Conservation (phyloP, 2,888 invertebrate genomes). For the Hyles lineata region DNA sequence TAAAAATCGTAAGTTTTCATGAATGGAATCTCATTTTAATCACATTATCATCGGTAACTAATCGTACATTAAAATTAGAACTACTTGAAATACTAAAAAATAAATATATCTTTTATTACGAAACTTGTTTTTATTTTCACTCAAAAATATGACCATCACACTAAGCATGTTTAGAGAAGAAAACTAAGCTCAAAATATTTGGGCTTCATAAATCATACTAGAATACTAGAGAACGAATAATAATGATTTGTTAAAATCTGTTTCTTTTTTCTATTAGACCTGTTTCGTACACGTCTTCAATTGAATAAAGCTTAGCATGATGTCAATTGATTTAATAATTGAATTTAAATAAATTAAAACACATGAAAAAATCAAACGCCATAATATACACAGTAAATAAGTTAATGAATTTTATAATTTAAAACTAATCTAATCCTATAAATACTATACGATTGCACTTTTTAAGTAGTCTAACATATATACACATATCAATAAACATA, state of each 20-base stretch:
- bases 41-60: constrained; percentile 42
- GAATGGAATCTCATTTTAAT: constrained; percentile 51
- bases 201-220: neutral
- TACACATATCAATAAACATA: constrained; percentile 44
- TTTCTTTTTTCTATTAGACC: neutral
- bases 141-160: constrained; percentile 35
- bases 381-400: constrained; percentile 24
- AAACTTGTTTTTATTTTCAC: constrained; percentile 36
- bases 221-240: neutral
- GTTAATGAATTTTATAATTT: constrained; percentile 31
- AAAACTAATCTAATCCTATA: constrained; percentile 50
- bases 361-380: neutral
- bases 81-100: constrained; percentile 35
- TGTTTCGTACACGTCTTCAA: neutral
- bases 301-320: constrained; percentile 19
- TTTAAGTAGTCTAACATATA: constrained; percentile 66
- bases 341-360: constrained; percentile 12
- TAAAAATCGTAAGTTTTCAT: constrained; percentile 47
- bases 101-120: constrained; percentile 28
- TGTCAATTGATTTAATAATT: neutral
- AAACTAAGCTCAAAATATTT: constrained; percentile 31
- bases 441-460: constrained; percentile 78
- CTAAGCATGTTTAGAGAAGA: constrained; percentile 4
- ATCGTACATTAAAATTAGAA: constrained; percentile 21
- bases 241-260: neutral